Conservation (phyloP, 2,113 vertebrate genomes). For the Camelus bactrianus region DNA sequence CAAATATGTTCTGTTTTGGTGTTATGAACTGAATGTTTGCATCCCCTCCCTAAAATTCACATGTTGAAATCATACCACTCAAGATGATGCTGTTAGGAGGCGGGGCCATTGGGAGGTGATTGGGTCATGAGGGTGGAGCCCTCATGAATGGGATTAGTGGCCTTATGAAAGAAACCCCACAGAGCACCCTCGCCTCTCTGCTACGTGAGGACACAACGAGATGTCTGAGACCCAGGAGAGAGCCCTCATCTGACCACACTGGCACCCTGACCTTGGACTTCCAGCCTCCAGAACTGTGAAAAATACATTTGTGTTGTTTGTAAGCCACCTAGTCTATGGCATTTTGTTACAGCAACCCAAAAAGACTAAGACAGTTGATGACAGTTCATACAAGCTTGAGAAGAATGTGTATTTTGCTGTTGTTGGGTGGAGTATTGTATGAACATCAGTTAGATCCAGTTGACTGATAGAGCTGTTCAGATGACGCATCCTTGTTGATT, state of each 20-base stretch:
- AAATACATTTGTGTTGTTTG: too few relatives aligned
- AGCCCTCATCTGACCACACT: not conserved
- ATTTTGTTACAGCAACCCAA: not conserved
- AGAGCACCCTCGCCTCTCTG: not conserved
- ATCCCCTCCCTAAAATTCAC: not conserved
- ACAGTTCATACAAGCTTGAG: not conserved
- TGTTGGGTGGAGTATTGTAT: not conserved
- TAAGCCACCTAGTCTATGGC: too few relatives aligned
- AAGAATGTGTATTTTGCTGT: not conserved
- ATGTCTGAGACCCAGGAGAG: too few relatives aligned
- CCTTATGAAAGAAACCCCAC: not conserved
- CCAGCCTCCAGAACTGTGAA: not conserved
- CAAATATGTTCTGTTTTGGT: not conserved
- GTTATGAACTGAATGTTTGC: not conserved
- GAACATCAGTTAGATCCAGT: not conserved
- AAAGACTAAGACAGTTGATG: not conserved
- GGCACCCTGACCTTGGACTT: not conserved
- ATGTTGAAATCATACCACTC: not conserved
- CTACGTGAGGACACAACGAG: fast-evolving
- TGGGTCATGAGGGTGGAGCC: not conserved
- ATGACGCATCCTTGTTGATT: not conserved
- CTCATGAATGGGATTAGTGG: not conserved
- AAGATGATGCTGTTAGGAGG: not conserved
- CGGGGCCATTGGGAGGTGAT: not conserved
- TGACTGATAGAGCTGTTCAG: not conserved